phyloP scores from a whole-genome alignment of 2,797 vertebrate species.

The Echeneis naucrates region DNA sequence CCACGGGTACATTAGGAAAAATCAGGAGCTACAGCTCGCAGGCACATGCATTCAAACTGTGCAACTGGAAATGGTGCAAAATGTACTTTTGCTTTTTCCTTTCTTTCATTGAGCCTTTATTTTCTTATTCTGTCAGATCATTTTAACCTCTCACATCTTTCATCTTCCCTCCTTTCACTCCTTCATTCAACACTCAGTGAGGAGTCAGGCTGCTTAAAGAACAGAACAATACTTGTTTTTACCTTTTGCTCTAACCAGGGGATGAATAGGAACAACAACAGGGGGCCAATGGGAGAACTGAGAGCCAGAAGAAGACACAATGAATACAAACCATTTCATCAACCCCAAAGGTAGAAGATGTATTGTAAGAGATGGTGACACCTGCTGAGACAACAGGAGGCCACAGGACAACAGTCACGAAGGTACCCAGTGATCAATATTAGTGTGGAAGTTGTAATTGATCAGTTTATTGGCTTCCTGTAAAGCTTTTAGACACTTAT shows the following conservation, averaged over 20 bases:
- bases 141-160: neutral
- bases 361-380: constrained; percentile 18
- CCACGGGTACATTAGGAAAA: neutral
- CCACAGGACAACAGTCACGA: constrained; percentile 16
- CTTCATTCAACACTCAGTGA: neutral
- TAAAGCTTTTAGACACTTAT: neutral
- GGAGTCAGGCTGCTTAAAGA: constrained; percentile 8
- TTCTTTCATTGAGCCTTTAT: neutral
- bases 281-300: neutral
- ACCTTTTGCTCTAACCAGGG: neutral
- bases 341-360: neutral
- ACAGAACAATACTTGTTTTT: constrained; percentile 4
- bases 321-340: neutral
- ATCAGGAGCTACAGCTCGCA: neutral
- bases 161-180: neutral
- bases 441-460: neutral
- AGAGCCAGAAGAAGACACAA: constrained; percentile 1
- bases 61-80: neutral
- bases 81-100: neutral
- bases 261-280: constrained; percentile 4
- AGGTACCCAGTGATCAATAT: constrained; percentile 30
- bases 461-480: constrained; percentile 5
- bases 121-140: neutral
- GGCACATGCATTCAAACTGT: neutral
- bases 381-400: constrained; percentile 21